phyloP scores from a whole-genome alignment of 2,113 vertebrate species.

The Heterochromis multidens region DNA sequence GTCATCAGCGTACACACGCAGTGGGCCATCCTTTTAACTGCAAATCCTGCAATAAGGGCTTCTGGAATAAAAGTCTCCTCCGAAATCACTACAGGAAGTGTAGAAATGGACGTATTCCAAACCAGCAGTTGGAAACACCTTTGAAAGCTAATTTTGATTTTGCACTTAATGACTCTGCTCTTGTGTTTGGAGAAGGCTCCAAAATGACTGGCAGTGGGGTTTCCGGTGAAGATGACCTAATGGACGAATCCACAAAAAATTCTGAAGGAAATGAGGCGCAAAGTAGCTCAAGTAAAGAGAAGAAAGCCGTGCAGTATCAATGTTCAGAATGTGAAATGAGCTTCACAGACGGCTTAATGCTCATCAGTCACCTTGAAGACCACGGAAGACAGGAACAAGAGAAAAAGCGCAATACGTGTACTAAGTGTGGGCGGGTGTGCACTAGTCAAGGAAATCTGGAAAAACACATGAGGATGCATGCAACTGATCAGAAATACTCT shows the following conservation, averaged over 20 bases:
- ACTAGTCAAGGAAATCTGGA: slow-evolving; percentile 43
- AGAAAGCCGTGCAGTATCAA: slow-evolving; percentile 68
- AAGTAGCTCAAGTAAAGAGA: slow-evolving; percentile 14
- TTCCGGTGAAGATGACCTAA: slow-evolving; percentile 58
- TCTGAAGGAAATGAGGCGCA: background rate
- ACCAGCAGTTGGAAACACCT: slow-evolving; percentile 1
- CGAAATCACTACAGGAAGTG: slow-evolving; percentile 73
- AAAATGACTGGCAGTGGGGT: slow-evolving; percentile 62
- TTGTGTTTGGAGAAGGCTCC: slow-evolving; percentile 55
- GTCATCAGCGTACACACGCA: slow-evolving; percentile 65
- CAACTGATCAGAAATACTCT: background rate
- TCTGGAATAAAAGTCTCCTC: slow-evolving; percentile 65
- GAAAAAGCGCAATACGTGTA: slow-evolving; percentile 53
- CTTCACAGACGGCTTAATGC: slow-evolving; percentile 77
- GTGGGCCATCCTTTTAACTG: slow-evolving; percentile 48
- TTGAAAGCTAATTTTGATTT: slow-evolving; percentile 57
- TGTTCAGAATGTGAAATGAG: slow-evolving; percentile 78
- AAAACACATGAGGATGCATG: slow-evolving; percentile 68
- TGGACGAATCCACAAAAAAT: background rate
- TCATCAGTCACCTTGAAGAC: slow-evolving; percentile 79
- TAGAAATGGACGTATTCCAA: background rate
- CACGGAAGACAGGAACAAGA: slow-evolving; percentile 73
- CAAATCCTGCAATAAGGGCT: slow-evolving; percentile 64
- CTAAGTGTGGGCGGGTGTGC: slow-evolving; percentile 58
- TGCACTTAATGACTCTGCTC: slow-evolving; percentile 45